Evolutionary conservation across 2,113 vertebrate genomes (phyloP), one percentile per base, ranked within the genome.

Genomic region (Irena cyanogastra): DNA sequence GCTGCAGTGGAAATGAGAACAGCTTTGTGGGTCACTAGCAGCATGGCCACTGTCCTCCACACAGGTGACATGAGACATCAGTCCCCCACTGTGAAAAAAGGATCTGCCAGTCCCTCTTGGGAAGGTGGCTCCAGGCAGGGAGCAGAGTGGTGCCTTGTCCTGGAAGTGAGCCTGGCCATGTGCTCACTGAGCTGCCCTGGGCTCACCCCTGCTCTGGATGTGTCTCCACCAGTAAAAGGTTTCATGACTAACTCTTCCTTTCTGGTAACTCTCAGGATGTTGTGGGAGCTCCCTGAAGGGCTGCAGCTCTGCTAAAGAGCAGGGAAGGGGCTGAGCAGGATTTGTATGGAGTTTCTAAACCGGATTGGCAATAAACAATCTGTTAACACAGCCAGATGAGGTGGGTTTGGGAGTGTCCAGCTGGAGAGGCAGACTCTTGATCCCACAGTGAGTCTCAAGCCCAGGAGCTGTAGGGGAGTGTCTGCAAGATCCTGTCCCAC

Each of bases 401-500:
- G 28, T 39, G 61, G 16, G 53, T 88, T 90, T 94, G 88, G 87
- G 93, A 94, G 90, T 86, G 92, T 92, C 93, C 28, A 12, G 83
- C 83, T 95, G 91, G 93, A 92, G 94, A 81, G 56, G 60, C 68
- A 35, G 87, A 83, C 31, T 10, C 71, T 68, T 74, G 68, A 89
- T 90, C 66, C 86, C 94, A 90, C 95, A 88, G 91, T 0, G 26
- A 94, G 70, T 89, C 90, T 90, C 91, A 95, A 70, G 49, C 74
- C 72, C 87, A 54, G 84, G 93, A 89, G 70, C 66, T 49, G 35
- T 6, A 87, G n/a, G 87, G 90, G 88, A 86, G 85, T 61, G 65
- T 68, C 72, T 56, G 44, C 44, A 76, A 89, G 79, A 83, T 94
- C 77, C 76, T 90, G 89, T 91, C 89, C 95, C 89, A 93, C 95